A percentile compares a stretch with the other conserved stretches of the same genome.
These are phyloP conservation scores for Lophius americanus DNA, from an alignment of 2,797 vertebrate species.

Conservation along the genomic window DNA sequence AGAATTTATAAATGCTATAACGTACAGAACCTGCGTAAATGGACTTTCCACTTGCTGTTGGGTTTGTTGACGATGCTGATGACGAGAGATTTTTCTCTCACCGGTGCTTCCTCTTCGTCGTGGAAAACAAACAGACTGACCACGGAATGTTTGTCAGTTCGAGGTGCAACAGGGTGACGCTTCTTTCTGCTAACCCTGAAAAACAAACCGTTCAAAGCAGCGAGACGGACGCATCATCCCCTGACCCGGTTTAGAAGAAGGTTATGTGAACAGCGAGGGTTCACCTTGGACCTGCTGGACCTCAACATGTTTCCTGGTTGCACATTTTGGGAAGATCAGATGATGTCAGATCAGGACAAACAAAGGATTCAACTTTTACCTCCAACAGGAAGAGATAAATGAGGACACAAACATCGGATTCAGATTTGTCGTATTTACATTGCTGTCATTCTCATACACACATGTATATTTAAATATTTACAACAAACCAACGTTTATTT, in stretches of 20 bases:
- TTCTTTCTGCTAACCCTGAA: not conserved
- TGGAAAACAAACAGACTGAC: too few relatives aligned
- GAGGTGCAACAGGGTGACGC: not conserved
- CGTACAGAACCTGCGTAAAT: too few relatives aligned
- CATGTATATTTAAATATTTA: too few relatives aligned
- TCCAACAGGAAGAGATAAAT: too few relatives aligned
- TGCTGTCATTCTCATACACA: too few relatives aligned
- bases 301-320: slow-evolving; percentile 33
- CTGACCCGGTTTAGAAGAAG: not conserved
- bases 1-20: too few relatives aligned
- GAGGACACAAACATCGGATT: too few relatives aligned
- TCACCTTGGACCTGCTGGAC: slow-evolving; percentile 26
- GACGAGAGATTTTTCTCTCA: too few relatives aligned
- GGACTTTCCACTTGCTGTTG: too few relatives aligned
- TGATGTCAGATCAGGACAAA: not conserved
- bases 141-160: not conserved
- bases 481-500: too few relatives aligned
- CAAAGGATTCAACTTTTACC: not conserved
- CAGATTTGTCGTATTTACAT: too few relatives aligned
- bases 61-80: not conserved
- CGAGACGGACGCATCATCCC: not conserved
- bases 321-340: not conserved
- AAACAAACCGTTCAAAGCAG: not conserved
- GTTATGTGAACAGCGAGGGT: not conserved
- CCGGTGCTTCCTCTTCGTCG: too few relatives aligned